A percentile compares a stretch with the other conserved stretches of the same genome.
phyloP scores from a whole-genome alignment of 2,113 vertebrate genomes.

The Rhea pennata region DNA sequence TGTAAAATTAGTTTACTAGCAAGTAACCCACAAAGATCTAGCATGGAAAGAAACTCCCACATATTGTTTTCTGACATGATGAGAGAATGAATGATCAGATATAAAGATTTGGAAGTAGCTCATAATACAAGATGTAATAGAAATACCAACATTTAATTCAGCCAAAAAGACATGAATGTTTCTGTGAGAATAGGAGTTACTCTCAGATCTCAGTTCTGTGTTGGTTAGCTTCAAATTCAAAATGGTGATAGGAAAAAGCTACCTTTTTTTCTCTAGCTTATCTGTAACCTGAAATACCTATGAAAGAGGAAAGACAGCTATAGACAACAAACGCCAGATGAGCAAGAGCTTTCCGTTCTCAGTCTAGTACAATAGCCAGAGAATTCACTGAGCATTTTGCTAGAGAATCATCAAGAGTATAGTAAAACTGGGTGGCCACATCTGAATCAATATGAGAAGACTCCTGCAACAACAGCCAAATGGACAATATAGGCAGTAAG shows the following conservation, averaged over 20 bases:
- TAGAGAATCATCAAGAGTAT: background rate
- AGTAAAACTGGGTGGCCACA: background rate
- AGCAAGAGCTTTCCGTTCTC: background rate
- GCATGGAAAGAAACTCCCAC: conserved; percentile 54
- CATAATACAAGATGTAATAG: background rate
- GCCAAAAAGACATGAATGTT: conserved; percentile 10
- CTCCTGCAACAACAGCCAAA: background rate
- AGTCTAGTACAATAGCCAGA: background rate
- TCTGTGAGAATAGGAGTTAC: background rate
- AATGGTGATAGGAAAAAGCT: background rate
- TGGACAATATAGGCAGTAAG: background rate
- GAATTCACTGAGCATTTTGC: background rate
- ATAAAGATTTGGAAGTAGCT: conserved; percentile 22
- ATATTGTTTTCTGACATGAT: conserved; percentile 40
- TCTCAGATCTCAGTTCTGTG: background rate
- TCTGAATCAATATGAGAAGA: background rate
- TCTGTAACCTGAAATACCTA: conserved; percentile 27
- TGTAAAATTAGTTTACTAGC: conserved; percentile 61
- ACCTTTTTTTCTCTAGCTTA: background rate
- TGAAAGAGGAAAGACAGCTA: conserved; percentile 28
- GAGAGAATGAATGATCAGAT: conserved; percentile 40
- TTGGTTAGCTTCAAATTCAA: conserved; percentile 4
- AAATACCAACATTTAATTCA: conserved; percentile 5
- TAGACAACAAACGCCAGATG: conserved; percentile 54
- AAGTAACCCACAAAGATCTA: conserved; percentile 60